Evolutionary conservation across 2,888 invertebrate species (phyloP).

Genomic region (Ophioninae sp.): DNA sequence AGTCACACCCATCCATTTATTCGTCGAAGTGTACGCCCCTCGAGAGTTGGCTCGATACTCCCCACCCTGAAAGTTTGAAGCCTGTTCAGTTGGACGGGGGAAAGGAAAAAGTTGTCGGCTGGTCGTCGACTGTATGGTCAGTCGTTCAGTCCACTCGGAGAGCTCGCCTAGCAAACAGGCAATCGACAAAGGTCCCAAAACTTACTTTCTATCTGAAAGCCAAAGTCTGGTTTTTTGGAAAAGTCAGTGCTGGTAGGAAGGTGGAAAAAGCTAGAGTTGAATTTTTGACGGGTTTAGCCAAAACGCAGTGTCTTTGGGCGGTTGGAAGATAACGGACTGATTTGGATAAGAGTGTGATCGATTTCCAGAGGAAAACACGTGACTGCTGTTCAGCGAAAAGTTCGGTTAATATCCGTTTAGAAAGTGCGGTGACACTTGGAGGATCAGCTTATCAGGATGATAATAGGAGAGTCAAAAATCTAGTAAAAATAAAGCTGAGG

Average conservation of each 20-base stretch:
- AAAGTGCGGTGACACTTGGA: conserved; percentile 34
- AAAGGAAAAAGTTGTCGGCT: conserved; percentile 74
- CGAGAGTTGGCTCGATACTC: conserved; percentile 54
- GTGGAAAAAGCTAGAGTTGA: background rate
- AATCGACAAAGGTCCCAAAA: conserved; percentile 21
- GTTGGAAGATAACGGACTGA: background rate
- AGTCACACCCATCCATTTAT: conserved; percentile 60
- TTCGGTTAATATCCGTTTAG: background rate
- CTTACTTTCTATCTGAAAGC: background rate
- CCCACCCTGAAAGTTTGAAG: background rate
- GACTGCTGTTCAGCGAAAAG: background rate
- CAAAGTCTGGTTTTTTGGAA: background rate
- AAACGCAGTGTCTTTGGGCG: background rate
- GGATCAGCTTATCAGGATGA: conserved; percentile 40
- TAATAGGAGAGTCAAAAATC: background rate
- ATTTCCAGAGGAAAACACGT: conserved; percentile 6
- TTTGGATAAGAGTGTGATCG: background rate
- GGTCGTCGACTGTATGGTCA: conserved; percentile 70
- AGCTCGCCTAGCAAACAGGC: conserved; percentile 76
- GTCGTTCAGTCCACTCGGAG: conserved; percentile 80
- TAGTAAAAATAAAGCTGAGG: background rate
- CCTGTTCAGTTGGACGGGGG: conserved; percentile 54
- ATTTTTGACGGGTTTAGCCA: background rate
- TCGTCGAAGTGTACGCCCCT: conserved; percentile 59
- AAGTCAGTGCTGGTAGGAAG: background rate